Evolutionary conservation across 2,797 vertebrate species (phyloP), one percentile per base, ranked within the genome.

Genomic region (Microcaecilia unicolor): DNA sequence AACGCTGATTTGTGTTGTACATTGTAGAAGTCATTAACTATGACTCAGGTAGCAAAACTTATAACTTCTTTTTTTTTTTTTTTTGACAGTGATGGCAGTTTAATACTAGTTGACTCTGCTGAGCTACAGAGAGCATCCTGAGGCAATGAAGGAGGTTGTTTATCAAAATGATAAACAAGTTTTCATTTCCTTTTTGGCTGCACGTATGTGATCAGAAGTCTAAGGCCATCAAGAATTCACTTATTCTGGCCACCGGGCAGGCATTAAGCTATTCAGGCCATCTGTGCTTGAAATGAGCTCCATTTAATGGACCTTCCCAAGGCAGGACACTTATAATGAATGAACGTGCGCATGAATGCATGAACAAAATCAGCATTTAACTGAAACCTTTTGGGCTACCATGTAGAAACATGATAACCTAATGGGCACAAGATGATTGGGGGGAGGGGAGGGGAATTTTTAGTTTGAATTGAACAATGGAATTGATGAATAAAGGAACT

Each of bases 121-220:
- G 34, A 60, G 61, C 70, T 73, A 72, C 64, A 66, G 37, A 42
- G 52, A 63, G 51, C 28, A 15, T 76, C 71, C 56, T 20, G 58
- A 61, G 59, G 68, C 72, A 71, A 28, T 57, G 61, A 75, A 60
- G 50, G 46, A 44, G 44, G 47, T 9, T 62, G 64, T 83, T 78
- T 73, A 74, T 83, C 76, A 82, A 71, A 69, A 80, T 79, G 82
- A 83, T 78, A 77, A 83, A 80, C 64, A 80, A 63, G 67, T 58
- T 69, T 75, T 75, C 63, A 63, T 76, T 70, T 72, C 47, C 32
- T 74, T 31, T 49, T 59, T 69, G 70, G 59, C 61, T 72, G 55
- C 61, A 53, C 35, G 56, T 46, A 67, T 74, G 67, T 64, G 64
- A 76, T 69, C 62, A 47, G 60, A 67, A 78, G 67, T 60, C 72